A percentile compares a stretch with the other conserved stretches of the same genome.
These are phyloP conservation scores for Anas acuta DNA, from an alignment of 2,797 vertebrate genomes.

Conservation along the genomic window DNA sequence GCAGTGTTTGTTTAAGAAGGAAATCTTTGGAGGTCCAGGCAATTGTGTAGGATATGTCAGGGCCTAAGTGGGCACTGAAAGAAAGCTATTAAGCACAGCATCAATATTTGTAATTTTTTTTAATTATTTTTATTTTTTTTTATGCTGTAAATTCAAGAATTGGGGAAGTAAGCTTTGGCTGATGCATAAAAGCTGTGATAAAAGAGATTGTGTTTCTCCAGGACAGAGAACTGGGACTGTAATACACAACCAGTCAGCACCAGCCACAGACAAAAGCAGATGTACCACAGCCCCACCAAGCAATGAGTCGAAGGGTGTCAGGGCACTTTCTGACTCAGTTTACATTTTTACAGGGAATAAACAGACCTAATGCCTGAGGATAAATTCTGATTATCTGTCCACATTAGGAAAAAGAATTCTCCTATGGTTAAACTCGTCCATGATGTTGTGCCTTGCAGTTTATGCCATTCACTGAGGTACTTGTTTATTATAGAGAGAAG, in stretches of 20 bases:
- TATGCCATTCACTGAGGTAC: background rate
- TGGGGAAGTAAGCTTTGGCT: background rate
- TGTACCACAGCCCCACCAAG: background rate
- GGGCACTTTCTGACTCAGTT: background rate
- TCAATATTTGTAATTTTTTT: background rate
- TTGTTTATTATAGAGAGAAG: background rate
- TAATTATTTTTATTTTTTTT: background rate
- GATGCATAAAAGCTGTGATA: background rate
- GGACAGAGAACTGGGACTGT: background rate
- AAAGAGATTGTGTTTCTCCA: accelerated
- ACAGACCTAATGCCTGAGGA: background rate
- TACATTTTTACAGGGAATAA: background rate
- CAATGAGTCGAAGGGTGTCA: background rate
- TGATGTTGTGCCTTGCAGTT: background rate
- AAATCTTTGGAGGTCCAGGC: background rate
- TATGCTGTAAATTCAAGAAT: background rate
- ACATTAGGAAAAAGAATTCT: background rate
- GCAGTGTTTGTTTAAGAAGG: background rate
- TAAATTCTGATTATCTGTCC: background rate
- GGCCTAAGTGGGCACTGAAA: background rate
- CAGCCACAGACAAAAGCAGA: accelerated
- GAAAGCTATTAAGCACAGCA: background rate
- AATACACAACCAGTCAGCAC: background rate
- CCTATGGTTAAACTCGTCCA: background rate
- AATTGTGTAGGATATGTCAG: background rate